A percentile compares a stretch with the other conserved stretches of the same genome.
phyloP scores from a whole-genome alignment of 2,888 invertebrate genomes.

The Ectemnius cavifrons region DNA sequence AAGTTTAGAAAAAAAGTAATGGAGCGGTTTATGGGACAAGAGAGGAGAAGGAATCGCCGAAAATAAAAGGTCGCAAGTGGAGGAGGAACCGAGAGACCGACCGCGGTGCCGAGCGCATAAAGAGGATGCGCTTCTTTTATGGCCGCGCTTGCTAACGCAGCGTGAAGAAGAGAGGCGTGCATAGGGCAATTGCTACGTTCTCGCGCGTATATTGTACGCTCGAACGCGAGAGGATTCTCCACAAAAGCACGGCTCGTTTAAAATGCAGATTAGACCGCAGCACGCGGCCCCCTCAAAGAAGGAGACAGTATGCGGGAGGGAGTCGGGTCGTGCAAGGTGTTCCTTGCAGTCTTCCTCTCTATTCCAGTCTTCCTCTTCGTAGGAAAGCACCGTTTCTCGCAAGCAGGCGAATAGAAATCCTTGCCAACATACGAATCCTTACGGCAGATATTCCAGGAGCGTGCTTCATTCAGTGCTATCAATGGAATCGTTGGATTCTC shows the following conservation, averaged over 20 bases:
- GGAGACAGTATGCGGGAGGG: constrained; percentile 44
- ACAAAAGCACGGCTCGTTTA: constrained; percentile 64
- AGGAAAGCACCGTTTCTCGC: neutral
- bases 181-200: constrained; percentile 26
- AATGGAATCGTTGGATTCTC: no score
- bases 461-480: no score
- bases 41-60: neutral
- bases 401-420: neutral
- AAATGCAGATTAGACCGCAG: constrained; percentile 71
- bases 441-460: no score
- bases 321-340: constrained; percentile 20
- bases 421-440: neutral
- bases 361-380: no score
- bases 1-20: no score
- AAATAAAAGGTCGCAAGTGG: constrained; percentile 4
- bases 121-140: constrained; percentile 25
- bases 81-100: neutral
- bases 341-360: neutral
- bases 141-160: constrained; percentile 29
- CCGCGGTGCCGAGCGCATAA: constrained; percentile 14
- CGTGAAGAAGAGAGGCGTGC: constrained; percentile 31
- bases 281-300: constrained; percentile 52
- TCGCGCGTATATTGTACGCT: constrained; percentile 5
- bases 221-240: neutral
- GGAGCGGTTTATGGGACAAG: no score